These are phyloP conservation scores for Sprattus sprattus DNA, from an alignment of 2,113 vertebrate species.

Conservation along the genomic window DNA sequence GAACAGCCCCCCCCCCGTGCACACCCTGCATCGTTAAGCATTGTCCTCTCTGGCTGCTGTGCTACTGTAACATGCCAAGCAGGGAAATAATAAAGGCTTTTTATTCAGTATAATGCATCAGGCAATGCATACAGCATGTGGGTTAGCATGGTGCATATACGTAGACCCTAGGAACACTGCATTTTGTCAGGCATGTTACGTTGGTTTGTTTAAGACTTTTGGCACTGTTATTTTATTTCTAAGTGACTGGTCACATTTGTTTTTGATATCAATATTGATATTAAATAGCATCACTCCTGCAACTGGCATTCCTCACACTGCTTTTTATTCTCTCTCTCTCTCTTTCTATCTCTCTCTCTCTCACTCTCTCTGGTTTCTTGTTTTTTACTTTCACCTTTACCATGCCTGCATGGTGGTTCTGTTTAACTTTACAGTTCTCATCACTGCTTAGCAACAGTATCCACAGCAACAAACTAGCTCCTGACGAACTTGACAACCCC, in stretches of 20 bases:
- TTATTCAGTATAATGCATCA: not conserved
- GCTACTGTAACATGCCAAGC: not conserved
- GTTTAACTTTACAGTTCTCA: constrained; percentile 5
- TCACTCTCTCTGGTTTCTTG: not conserved
- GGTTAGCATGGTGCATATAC: not conserved
- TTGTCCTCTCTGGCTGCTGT: not conserved
- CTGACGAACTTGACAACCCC: not conserved
- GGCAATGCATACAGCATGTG: not conserved
- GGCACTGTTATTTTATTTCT: no score
- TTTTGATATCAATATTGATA: no score
- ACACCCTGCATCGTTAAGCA: constrained; percentile 2
- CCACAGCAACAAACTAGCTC: constrained; percentile 27
- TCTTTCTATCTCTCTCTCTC: not conserved
- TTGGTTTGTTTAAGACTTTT: no score
- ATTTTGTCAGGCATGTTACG: not conserved
- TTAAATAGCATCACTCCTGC: not conserved
- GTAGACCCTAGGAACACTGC: not conserved
- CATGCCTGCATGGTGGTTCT: constrained; percentile 2
- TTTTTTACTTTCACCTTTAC: constrained; percentile 3
- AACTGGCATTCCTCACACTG: not conserved
- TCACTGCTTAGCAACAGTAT: constrained; percentile 33
- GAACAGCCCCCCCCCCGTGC: constrained; percentile 23
- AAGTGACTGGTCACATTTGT: no score
- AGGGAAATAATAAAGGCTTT: not conserved
- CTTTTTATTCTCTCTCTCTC: not conserved